Percentiles rank a stretch among this genome's conserved stretches.
These are phyloP conservation scores for Habroteleia sp. DNA, from an alignment of 2,888 invertebrate species.

Conservation along the genomic window DNA sequence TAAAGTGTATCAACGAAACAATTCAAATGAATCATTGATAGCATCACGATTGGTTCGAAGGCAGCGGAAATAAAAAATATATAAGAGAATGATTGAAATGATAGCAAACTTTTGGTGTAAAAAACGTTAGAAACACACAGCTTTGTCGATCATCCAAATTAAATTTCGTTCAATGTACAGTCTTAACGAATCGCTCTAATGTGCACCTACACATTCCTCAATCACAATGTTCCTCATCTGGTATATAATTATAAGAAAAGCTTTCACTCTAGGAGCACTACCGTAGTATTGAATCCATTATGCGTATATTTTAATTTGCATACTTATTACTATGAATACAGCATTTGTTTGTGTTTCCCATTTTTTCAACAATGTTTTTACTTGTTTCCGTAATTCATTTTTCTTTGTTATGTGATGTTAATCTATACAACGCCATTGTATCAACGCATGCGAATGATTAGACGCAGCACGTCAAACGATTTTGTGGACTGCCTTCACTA, in stretches of 20 bases:
- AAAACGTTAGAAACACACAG: constrained; percentile 10
- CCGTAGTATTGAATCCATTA: constrained; percentile 72
- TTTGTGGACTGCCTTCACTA: constrained; percentile 73
- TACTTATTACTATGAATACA: constrained; percentile 76
- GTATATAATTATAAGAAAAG: constrained; percentile 67
- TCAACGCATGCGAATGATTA: constrained; percentile 70
- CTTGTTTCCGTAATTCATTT: constrained; percentile 4
- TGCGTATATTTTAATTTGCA: constrained; percentile 74
- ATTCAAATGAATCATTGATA: no score
- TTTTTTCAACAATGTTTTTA: constrained; percentile 16
- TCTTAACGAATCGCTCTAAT: constrained; percentile 69
- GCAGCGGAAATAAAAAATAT: constrained; percentile 2
- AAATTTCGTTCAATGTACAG: constrained; percentile 71
- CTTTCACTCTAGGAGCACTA: constrained; percentile 74
- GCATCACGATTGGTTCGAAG: no score
- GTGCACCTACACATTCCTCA: constrained; percentile 72
- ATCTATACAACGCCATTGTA: constrained; percentile 66
- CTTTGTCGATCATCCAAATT: constrained; percentile 8
- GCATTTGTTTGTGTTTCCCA: constrained; percentile 61
- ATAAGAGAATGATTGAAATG: not conserved
- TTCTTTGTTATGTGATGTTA: constrained; percentile 61
- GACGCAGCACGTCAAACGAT: constrained; percentile 73
- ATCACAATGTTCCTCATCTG: constrained; percentile 52
- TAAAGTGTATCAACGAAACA: no score
- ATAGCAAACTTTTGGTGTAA: not conserved